Evolutionary conservation across 2,888 invertebrate genomes (phyloP).

Genomic region (Callyntrura sp.): DNA sequence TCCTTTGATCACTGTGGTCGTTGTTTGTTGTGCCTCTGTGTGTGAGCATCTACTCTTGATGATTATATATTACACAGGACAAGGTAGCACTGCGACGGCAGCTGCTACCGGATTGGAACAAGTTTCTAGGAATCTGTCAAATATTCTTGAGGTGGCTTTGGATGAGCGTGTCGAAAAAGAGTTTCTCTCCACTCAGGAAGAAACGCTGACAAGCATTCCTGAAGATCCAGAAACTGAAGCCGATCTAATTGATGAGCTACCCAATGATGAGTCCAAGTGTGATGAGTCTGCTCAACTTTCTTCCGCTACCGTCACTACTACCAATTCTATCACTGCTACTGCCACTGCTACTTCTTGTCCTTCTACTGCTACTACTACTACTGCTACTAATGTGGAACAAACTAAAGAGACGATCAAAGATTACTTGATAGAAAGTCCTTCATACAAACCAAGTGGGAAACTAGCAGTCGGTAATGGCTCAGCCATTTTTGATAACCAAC

Average conservation of each 20-base stretch:
- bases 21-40: constrained; percentile 51
- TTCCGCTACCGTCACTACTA: constrained; percentile 22
- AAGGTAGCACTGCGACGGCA: constrained; percentile 52
- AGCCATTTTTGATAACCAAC: constrained; percentile 74
- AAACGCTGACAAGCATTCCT: constrained; percentile 78
- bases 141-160: constrained; percentile 73
- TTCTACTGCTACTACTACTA: constrained; percentile 49
- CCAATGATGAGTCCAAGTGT: constrained; percentile 59
- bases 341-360: constrained; percentile 40
- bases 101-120: constrained; percentile 67
- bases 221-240: constrained; percentile 76
- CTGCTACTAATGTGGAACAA: constrained; percentile 63
- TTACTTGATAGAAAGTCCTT: constrained; percentile 63
- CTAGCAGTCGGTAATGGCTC: constrained; percentile 78
- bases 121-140: constrained; percentile 75
- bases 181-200: constrained; percentile 78
- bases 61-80: constrained; percentile 73
- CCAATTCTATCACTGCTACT: constrained; percentile 43
- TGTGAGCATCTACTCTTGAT: constrained; percentile 73
- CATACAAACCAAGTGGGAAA: constrained; percentile 73
- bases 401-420: constrained; percentile 56
- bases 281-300: constrained; percentile 72
- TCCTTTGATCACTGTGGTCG: constrained; percentile 71
- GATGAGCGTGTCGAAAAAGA: constrained; percentile 79
- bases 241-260: constrained; percentile 63